Conservation (phyloP, 2,888 invertebrate species). For the Cerastis leucographa region DNA sequence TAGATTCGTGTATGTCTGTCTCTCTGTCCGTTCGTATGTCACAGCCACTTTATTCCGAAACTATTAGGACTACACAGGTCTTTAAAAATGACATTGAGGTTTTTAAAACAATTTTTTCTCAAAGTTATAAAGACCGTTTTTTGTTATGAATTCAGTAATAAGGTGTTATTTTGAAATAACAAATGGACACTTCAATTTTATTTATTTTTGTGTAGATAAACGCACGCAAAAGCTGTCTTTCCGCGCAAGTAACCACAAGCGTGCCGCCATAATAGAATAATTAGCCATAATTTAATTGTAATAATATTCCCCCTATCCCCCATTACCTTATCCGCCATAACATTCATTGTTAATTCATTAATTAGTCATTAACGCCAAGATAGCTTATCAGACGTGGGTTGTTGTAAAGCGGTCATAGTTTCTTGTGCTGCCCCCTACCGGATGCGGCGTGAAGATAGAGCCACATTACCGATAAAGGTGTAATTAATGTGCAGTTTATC, state of each 20-base stretch:
- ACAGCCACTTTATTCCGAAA: too few relatives aligned
- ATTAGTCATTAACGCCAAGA: conserved; percentile 54
- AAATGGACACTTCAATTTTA: not conserved
- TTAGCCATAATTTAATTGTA: conserved; percentile 36
- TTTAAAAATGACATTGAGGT: too few relatives aligned
- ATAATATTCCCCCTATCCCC: conserved; percentile 43
- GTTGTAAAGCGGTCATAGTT: conserved; percentile 35
- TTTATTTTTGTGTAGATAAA: not conserved
- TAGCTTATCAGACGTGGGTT: conserved; percentile 34
- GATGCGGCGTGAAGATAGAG: conserved; percentile 52
- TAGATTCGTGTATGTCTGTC: too few relatives aligned
- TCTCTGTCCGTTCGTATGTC: too few relatives aligned
- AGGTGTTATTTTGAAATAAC: not conserved
- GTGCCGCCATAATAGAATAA: conserved; percentile 31
- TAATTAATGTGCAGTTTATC: conserved; percentile 58
- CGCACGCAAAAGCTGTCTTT: not conserved
- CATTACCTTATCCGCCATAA: conserved; percentile 38
- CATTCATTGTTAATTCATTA: conserved; percentile 60
- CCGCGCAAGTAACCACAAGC: not conserved
- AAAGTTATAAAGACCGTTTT: too few relatives aligned
- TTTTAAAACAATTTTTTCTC: too few relatives aligned
- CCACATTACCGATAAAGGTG: conserved; percentile 52
- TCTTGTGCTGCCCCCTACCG: conserved; percentile 40
- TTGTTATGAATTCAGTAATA: not conserved
- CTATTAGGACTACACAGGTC: too few relatives aligned